Percentiles rank a stretch among this genome's conserved stretches.
Evolutionary conservation across 2,113 vertebrate species (phyloP).

Genomic region (Puntigrus tetrazona): DNA sequence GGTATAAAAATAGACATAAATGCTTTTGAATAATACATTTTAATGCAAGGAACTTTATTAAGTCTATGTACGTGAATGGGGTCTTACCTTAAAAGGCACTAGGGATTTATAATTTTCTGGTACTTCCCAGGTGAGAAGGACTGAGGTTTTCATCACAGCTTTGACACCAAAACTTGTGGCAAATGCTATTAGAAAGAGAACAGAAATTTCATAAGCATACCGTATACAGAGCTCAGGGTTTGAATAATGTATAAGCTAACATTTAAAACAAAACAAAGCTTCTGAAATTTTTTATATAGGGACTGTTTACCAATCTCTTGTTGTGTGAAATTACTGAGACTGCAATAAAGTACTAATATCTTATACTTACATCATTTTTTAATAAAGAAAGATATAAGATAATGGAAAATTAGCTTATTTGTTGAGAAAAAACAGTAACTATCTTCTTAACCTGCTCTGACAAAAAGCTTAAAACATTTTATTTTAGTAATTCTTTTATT

Average conservation of each 20-base stretch:
- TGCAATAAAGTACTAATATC: constrained; percentile 4
- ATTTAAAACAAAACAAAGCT: constrained; percentile 3
- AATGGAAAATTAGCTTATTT: constrained; percentile 8
- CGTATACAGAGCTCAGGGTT: not conserved
- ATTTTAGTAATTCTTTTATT: not conserved
- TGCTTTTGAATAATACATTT: not conserved
- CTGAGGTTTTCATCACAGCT: constrained; percentile 91
- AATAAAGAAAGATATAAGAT: not conserved
- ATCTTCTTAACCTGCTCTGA: not conserved
- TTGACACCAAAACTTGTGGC: constrained; percentile 94
- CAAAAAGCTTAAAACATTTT: not conserved
- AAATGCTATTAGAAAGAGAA: constrained; percentile 78
- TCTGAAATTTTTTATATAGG: not conserved
- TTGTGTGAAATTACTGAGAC: constrained; percentile 16
- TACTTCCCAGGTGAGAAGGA: constrained; percentile 95
- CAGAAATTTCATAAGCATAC: not conserved
- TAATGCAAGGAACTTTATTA: not conserved
- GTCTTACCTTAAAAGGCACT: constrained; percentile 90
- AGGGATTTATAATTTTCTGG: constrained; percentile 89
- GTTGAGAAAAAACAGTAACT: not conserved
- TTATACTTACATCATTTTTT: not conserved
- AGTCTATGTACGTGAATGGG: not conserved
- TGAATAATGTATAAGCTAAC: not conserved
- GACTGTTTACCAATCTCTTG: not conserved
- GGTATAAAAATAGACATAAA: not conserved